phyloP scores from a whole-genome alignment of 2,113 vertebrate species.

The Clarias gariepinus region DNA sequence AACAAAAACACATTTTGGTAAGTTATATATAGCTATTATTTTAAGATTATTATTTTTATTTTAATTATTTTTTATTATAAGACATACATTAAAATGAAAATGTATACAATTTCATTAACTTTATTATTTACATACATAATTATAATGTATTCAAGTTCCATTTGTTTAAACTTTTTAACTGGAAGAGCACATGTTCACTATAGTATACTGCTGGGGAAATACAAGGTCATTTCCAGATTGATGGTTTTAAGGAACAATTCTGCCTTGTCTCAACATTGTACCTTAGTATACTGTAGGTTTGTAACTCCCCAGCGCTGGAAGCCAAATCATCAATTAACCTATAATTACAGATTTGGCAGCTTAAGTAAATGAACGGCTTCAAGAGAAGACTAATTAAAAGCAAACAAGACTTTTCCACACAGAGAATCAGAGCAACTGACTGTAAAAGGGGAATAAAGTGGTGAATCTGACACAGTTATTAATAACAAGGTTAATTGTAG shows the following conservation, averaged over 20 bases:
- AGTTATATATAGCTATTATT: too few relatives aligned
- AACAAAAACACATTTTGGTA: background rate
- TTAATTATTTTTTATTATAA: background rate
- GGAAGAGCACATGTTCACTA: background rate
- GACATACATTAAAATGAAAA: background rate
- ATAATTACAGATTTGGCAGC: background rate
- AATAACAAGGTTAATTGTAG: background rate
- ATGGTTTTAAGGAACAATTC: background rate
- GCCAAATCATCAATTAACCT: conserved; percentile 5
- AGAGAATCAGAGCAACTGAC: conserved; percentile 6
- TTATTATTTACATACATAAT: background rate
- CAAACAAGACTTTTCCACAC: conserved; percentile 3
- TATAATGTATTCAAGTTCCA: background rate
- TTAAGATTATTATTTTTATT: too few relatives aligned
- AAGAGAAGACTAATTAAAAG: conserved; percentile 38
- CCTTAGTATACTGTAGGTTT: too few relatives aligned
- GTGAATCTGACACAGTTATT: conserved; percentile 17
- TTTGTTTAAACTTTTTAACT: background rate
- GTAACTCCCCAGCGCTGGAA: background rate
- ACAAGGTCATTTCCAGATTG: background rate
- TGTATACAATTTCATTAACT: background rate
- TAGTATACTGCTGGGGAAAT: background rate
- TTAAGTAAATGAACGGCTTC: background rate
- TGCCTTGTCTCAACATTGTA: background rate
- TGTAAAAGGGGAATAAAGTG: background rate